Base-by-base conservation (phyloP, 2,888 invertebrate genomes). In the Buathra laborator region DNA sequence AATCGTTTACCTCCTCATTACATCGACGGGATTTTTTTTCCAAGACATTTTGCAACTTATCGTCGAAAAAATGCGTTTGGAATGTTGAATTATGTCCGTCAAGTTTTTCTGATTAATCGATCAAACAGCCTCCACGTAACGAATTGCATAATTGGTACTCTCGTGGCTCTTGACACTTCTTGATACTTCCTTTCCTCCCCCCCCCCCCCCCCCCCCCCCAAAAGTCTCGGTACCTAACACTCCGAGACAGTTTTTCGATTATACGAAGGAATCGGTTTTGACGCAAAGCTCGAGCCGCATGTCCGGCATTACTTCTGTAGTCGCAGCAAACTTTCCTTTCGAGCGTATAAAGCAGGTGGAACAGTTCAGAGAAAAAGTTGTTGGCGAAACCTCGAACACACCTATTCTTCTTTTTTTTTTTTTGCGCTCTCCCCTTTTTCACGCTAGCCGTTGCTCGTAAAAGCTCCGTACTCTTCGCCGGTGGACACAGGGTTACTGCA, bases 331-430 rank as follows among this genome's bases (percentile, higher is more conserved):
- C 83, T 83, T 83, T 79, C 70, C 12, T 4, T 75, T 83, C 70
- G 53, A 70, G 62, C 75, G 79, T 70, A 70, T 29, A 76, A 76
- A 83, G 70, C 80, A 84, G 75, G 84, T 76, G 76, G 66, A 84
- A 48, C 48, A 29, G 66, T 66, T 64, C 46, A 53, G 75, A 53
- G 75, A 75, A 71, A 84, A 81, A 75, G 75, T 75, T 74, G 66
- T 51, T 66, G 83, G 71, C 43, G 62, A 66, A 67, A 67, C 44
- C 37, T 56, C 72, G 59, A 62, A 44, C 53, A 43, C 53, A 24
- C 44, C 53, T 37, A 24, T 37, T 37, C 16, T 51, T 75, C 71
- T 56, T 48, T 19, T 6, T 29, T 29, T 44, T 16, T 53, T 53
- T 5, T 66, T 0, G 14, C 6, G 14, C 6, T 24, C 62, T 14